Evolutionary conservation across 2,888 invertebrate species (phyloP), one percentile per base, ranked within the genome.

Genomic region (Nycteola revayana): DNA sequence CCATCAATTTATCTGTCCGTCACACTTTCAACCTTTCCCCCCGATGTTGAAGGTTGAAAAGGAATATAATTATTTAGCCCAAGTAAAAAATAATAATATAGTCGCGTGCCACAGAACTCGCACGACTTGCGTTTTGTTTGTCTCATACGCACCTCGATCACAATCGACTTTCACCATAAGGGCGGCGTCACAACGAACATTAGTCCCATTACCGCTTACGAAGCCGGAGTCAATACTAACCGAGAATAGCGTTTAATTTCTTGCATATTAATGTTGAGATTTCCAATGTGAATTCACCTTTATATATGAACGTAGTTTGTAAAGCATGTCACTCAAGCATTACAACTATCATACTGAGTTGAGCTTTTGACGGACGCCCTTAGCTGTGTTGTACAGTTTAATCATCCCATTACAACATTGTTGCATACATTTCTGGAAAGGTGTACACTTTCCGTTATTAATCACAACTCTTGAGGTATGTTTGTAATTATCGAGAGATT

Each of bases 131-230:
- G 58, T 62, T 69, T 67, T 69, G 66, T 73, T 74, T 68, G 68
- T 73, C 59, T 61, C 66, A 64, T 63, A 68, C 64, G 66, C 65
- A 69, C 69, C 72, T 76, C 70, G 65, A 71, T 75, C 71, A 75
- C 72, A 75, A 75, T 72, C 73, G 62, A 83, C 83, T 84, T 84
- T 85, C 83, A 79, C 83, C 79, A 56, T 75, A 79, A 80, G 78
- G 81, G 77, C 77, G 66, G 58, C 62, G 61, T 61, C 71, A 71
- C 65, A 70, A 21, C 65, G 39, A 42, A 38, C 36, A 41, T 38
- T 39, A 35, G 45, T 51, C 29, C 38, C 28, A 42, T 49, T 46
- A 26, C 34, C 37, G 32, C 43, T 50, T 36, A 43, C 30, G 17
- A 26, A 9, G 23, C 32, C 20, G 9, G 11, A 11, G 28, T 30